These are phyloP conservation scores for Clarias laeviceps DNA, from an alignment of 2,797 vertebrate species.

Conservation along the genomic window DNA sequence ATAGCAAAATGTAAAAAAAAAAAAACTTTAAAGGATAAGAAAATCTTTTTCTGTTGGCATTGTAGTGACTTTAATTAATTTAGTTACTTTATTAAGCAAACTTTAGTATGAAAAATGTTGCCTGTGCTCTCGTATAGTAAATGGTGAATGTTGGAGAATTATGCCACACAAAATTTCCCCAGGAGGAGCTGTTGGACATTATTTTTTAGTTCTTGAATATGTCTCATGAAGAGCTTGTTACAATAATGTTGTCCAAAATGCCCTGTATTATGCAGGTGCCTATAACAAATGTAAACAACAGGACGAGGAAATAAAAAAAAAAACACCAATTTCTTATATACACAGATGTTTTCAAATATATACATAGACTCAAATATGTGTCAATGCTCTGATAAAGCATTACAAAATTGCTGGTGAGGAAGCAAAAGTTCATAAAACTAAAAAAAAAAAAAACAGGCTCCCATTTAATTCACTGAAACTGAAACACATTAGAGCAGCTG, in stretches of 20 bases:
- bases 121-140: not conserved
- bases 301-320: not conserved
- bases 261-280: not conserved
- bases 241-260: not conserved
- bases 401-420: not conserved
- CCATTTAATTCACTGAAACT: not conserved
- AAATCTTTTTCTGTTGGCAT: too few species aligned
- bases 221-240: not conserved
- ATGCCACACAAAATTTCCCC: not conserved
- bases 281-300: not conserved
- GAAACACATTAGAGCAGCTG: slow-evolving; percentile 12
- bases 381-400: not conserved
- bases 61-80: too few species aligned
- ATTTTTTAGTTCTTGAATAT: not conserved
- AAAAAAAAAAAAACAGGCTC: not conserved
- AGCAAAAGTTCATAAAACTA: not conserved
- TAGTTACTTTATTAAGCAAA: not conserved
- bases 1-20: too few species aligned
- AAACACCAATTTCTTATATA: not conserved
- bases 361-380: not conserved
- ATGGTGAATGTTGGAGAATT: not conserved
- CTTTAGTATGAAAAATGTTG: not conserved
- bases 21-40: too few species aligned
- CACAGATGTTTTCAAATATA: not conserved
- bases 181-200: not conserved